Percentiles rank a stretch among this genome's conserved stretches.
Conservation (phyloP, 2,888 invertebrate genomes). For the Orthosia cruda region DNA sequence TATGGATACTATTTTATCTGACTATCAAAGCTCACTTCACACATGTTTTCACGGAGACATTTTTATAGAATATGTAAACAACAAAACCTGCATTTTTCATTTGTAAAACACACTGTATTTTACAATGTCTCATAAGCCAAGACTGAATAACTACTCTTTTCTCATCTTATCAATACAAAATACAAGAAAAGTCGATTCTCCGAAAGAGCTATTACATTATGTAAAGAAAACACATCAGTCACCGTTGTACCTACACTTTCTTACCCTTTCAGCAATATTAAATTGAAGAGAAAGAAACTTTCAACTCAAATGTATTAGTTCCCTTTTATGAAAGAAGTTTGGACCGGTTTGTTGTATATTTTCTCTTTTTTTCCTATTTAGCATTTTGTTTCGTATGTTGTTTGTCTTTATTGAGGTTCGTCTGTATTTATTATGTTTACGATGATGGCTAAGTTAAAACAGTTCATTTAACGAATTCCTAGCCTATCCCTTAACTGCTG, state of each 20-base stretch:
- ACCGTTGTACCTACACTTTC: slow-evolving; percentile 72
- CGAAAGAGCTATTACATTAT: slow-evolving; percentile 71
- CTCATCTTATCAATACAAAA: slow-evolving; percentile 41
- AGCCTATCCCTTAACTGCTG: too few species aligned
- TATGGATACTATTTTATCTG: too few species aligned
- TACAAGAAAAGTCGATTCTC: slow-evolving; percentile 61
- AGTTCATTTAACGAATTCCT: not conserved
- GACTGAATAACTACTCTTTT: not conserved
- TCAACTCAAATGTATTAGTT: slow-evolving; percentile 77
- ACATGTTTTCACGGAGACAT: too few species aligned
- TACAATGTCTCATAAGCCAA: not conserved
- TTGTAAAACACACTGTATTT: not conserved
- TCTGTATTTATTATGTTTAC: not conserved
- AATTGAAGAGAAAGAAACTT: slow-evolving; percentile 74
- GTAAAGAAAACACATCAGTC: slow-evolving; percentile 85
- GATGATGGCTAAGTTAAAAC: not conserved
- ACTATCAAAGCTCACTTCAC: too few species aligned
- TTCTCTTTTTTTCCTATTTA: slow-evolving; percentile 35
- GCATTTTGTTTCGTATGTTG: slow-evolving; percentile 37
- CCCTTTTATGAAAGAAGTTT: slow-evolving; percentile 74
- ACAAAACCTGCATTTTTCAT: too few species aligned
- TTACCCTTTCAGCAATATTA: slow-evolving; percentile 85
- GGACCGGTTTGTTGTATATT: slow-evolving; percentile 62
- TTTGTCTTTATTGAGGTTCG: slow-evolving; percentile 24
- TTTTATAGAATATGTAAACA: too few species aligned